Conservation (phyloP, 2,888 invertebrate genomes). For the Leptogaster cylindrica region DNA sequence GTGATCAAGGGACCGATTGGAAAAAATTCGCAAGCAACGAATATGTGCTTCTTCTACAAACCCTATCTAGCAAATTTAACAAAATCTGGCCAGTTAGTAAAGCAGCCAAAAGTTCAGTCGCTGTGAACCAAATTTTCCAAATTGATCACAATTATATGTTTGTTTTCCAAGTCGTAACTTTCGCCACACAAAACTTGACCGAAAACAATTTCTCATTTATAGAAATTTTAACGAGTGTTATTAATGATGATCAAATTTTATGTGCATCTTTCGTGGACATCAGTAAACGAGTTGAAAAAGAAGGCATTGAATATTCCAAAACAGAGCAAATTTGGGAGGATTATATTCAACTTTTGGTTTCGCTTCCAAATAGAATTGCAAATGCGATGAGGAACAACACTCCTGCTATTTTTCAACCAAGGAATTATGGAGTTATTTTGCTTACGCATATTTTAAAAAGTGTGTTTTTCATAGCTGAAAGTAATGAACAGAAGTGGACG, state of each 20-base stretch:
- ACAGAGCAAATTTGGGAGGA: conserved; percentile 62
- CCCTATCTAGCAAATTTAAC: conserved; percentile 64
- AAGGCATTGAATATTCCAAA: neutral
- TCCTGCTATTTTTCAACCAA: conserved; percentile 66
- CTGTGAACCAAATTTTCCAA: conserved; percentile 54
- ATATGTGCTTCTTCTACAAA: conserved; percentile 65
- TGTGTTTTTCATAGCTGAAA: conserved; percentile 67
- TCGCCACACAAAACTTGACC: conserved; percentile 45
- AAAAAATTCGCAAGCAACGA: conserved; percentile 60
- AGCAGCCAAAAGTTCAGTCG: conserved; percentile 43
- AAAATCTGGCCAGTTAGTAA: conserved; percentile 66
- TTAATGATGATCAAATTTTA: conserved; percentile 52
- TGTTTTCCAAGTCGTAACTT: conserved; percentile 49
- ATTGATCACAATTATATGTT: conserved; percentile 56
- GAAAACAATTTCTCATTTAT: conserved; percentile 43
- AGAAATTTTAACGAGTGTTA: conserved; percentile 5
- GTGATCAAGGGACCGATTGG: conserved; percentile 53
- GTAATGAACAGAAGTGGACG: conserved; percentile 50
- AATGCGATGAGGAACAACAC: conserved; percentile 68
- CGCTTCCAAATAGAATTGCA: conserved; percentile 74
- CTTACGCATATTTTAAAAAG: conserved; percentile 68
- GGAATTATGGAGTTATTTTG: conserved; percentile 67
- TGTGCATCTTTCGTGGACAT: conserved; percentile 51
- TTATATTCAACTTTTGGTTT: conserved; percentile 69
- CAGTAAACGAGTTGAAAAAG: neutral